A percentile compares a stretch with the other conserved stretches of the same genome.
Evolutionary conservation across 2,113 vertebrate species (phyloP).

Genomic region (Dipodomys spectabilis): DNA sequence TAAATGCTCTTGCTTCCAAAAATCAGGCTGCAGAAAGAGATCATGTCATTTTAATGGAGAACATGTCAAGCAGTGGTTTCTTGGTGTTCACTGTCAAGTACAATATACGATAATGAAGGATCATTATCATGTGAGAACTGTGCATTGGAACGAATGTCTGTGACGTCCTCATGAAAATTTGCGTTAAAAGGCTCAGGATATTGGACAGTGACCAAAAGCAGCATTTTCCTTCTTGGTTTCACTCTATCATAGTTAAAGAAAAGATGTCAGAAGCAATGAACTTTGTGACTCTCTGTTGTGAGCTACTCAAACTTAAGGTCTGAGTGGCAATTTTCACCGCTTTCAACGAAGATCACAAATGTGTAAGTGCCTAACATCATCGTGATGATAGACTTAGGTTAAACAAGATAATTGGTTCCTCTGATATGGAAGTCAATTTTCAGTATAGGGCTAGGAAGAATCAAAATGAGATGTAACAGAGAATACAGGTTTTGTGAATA

Average conservation of each 20-base stretch:
- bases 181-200: slow-evolving; percentile 25
- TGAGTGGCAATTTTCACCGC: slow-evolving; percentile 50
- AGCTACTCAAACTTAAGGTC: slow-evolving; percentile 62
- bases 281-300: slow-evolving; percentile 36
- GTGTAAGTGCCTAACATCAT: slow-evolving; percentile 4
- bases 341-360: slow-evolving; percentile 60
- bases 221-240: slow-evolving; percentile 11
- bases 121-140: slow-evolving; percentile 22
- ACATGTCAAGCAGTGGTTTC: slow-evolving; percentile 30
- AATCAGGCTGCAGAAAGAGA: slow-evolving; percentile 25
- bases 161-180: slow-evolving; percentile 41
- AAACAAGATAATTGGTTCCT: slow-evolving; percentile 59
- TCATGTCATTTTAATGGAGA: slow-evolving; percentile 12
- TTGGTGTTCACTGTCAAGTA: slow-evolving; percentile 52
- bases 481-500: slow-evolving; percentile 33
- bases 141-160: not conserved
- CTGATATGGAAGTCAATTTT: slow-evolving; percentile 49
- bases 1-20: not conserved
- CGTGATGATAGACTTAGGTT: slow-evolving; percentile 28
- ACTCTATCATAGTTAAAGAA: slow-evolving; percentile 47
- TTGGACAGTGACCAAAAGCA: slow-evolving; percentile 45
- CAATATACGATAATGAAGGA: slow-evolving; percentile 24
- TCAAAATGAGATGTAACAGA: slow-evolving; percentile 2
- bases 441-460: not conserved
- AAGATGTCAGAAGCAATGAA: slow-evolving; percentile 58